Percentiles rank a stretch among this genome's conserved stretches.
phyloP scores from a whole-genome alignment of 1,140 invertebrate genomes.

The Eubasilissa regina region DNA sequence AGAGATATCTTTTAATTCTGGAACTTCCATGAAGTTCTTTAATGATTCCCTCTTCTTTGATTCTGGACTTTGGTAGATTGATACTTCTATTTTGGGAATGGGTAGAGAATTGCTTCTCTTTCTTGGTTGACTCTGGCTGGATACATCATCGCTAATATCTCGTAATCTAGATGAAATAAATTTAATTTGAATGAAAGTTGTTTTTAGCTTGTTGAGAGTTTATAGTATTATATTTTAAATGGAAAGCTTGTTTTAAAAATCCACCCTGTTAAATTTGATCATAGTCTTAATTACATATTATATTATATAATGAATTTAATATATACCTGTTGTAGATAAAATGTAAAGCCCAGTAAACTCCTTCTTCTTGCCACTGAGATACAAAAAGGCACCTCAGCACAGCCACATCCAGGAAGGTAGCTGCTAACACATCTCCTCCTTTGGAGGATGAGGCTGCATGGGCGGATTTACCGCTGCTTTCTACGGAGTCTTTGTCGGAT shows the following conservation, averaged over 20 bases:
- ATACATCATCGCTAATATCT: conserved; percentile 86
- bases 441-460: conserved; percentile 50
- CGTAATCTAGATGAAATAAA: conserved; percentile 74
- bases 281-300: too few species aligned
- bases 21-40: conserved; percentile 85
- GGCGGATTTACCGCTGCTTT: conserved; percentile 54
- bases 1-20: conserved; percentile 78
- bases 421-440: conserved; percentile 81
- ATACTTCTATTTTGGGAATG: conserved; percentile 93
- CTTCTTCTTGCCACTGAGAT: conserved; percentile 97
- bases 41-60: conserved; percentile 78
- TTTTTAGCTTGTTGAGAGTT: too few species aligned
- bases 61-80: conserved; percentile 84
- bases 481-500: conserved; percentile 71
- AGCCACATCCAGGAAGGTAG: conserved; percentile 96
- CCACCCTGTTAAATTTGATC: too few species aligned
- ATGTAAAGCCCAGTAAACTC: conserved; percentile 97
- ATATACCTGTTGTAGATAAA: conserved; percentile 89
- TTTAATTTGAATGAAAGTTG: too few species aligned
- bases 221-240: too few species aligned
- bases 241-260: too few species aligned
- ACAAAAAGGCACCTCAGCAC: conserved; percentile 97
- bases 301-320: too few species aligned
- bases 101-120: conserved; percentile 93
- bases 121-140: conserved; percentile 81